Conservation (phyloP, 1,140 invertebrate genomes). For the Drosophila suzukii region DNA sequence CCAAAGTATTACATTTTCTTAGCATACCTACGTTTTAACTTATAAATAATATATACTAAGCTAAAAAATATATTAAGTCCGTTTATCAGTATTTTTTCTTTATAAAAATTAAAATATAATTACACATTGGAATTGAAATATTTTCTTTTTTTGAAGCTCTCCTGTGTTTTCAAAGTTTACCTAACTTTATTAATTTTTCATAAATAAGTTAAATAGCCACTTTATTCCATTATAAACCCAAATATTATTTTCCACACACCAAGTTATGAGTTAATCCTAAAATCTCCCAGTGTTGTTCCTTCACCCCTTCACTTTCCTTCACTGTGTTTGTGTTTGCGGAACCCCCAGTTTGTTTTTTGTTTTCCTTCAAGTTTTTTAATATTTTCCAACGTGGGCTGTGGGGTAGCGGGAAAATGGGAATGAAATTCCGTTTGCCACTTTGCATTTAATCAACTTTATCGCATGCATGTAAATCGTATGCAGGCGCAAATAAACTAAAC, state of each 20-base stretch:
- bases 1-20: neutral
- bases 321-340: conserved; percentile 33
- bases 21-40: no score
- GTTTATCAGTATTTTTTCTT: no score
- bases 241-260: neutral
- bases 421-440: conserved; percentile 52
- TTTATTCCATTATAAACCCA: no score
- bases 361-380: conserved; percentile 58
- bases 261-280: neutral
- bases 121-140: no score
- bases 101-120: no score
- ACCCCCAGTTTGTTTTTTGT: conserved; percentile 37
- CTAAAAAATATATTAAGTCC: no score
- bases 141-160: no score
- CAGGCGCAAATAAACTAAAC: conserved; percentile 43
- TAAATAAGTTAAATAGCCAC: no score
- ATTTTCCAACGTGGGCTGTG: conserved; percentile 18
- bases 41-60: no score
- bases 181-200: no score
- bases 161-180: no score
- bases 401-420: conserved; percentile 3
- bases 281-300: neutral
- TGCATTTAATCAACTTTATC: conserved; percentile 70
- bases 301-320: conserved; percentile 1
- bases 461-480: conserved; percentile 54